These are phyloP conservation scores for Clarias platycephalus DNA, from an alignment of 2,797 vertebrate genomes.

Conservation along the genomic window DNA sequence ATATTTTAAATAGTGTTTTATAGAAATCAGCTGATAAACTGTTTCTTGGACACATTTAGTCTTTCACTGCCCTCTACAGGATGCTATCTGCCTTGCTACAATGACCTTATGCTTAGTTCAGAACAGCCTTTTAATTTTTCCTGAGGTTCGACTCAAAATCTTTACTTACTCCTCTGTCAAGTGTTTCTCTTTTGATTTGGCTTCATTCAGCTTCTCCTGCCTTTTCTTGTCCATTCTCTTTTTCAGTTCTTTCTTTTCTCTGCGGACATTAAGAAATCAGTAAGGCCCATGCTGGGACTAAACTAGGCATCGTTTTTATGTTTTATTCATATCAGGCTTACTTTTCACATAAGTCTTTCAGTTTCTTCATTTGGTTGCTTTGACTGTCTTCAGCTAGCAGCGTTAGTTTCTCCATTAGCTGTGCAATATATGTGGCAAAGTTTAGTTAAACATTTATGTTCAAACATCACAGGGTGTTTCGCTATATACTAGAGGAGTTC, in stretches of 20 bases:
- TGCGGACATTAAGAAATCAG: slow-evolving; percentile 58
- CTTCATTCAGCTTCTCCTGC: slow-evolving; percentile 95
- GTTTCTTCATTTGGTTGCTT: slow-evolving; percentile 89
- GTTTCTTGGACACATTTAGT: background rate
- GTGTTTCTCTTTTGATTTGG: slow-evolving; percentile 96
- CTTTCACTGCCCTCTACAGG: slow-evolving; percentile 49
- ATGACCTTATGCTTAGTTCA: background rate
- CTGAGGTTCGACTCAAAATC: background rate
- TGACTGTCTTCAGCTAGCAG: slow-evolving; percentile 91
- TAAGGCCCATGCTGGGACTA: background rate
- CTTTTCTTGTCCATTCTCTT: slow-evolving; percentile 98
- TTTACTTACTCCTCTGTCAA: slow-evolving; percentile 90
- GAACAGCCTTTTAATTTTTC: background rate
- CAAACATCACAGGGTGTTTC: background rate
- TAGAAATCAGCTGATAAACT: no score
- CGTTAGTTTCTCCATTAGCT: slow-evolving; percentile 92
- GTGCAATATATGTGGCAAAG: slow-evolving; percentile 20
- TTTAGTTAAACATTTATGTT: slow-evolving; percentile 1
- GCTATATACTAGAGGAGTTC: background rate
- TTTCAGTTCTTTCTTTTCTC: slow-evolving; percentile 97
- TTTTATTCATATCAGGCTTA: slow-evolving; percentile 60
- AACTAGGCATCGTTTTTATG: background rate
- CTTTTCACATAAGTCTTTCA: slow-evolving; percentile 96
- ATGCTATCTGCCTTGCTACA: background rate
- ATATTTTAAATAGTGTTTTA: background rate